Evolutionary conservation across 2,888 invertebrate genomes (phyloP).

Genomic region (Craniophora ligustri): DNA sequence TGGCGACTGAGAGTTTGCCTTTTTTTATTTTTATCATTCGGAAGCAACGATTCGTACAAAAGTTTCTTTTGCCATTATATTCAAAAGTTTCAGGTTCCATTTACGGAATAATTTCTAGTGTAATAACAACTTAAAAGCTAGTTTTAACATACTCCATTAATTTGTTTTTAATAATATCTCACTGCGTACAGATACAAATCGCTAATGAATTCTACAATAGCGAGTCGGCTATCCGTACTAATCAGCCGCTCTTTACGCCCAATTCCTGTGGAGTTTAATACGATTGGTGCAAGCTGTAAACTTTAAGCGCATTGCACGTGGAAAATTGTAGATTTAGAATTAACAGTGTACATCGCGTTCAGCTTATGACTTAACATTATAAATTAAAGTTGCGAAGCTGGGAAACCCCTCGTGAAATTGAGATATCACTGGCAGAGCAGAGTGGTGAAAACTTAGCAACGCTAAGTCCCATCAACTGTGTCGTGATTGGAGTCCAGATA

Average conservation of each 20-base stretch:
- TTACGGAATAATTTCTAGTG: conserved; percentile 19
- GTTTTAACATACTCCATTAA: conserved; percentile 54
- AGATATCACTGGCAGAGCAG: conserved; percentile 76
- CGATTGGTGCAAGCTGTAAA: conserved; percentile 63
- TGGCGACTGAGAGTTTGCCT: conserved; percentile 50
- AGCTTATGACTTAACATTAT: conserved; percentile 66
- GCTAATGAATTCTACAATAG: conserved; percentile 80
- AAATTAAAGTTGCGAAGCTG: conserved; percentile 77
- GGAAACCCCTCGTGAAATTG: conserved; percentile 78
- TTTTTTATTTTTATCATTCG: conserved; percentile 55
- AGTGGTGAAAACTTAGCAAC: conserved; percentile 85
- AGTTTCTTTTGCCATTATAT: conserved; percentile 22
- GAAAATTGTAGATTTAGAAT: conserved; percentile 25
- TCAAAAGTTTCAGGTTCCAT: conserved; percentile 6
- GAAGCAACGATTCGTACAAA: conserved; percentile 12
- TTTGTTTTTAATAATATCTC: conserved; percentile 65
- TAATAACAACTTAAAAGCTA: conserved; percentile 43
- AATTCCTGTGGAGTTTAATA: conserved; percentile 70
- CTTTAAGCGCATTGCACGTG: conserved; percentile 48
- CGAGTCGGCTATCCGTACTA: conserved; percentile 74
- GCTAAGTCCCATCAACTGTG: conserved; percentile 79
- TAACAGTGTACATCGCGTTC: conserved; percentile 48
- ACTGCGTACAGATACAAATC: conserved; percentile 65
- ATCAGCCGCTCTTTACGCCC: conserved; percentile 78
- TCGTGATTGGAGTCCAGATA: conserved; percentile 65